Percentiles rank a stretch among this genome's conserved stretches.
phyloP scores from a whole-genome alignment of 2,113 vertebrate genomes.

The Ictalurus punctatus region DNA sequence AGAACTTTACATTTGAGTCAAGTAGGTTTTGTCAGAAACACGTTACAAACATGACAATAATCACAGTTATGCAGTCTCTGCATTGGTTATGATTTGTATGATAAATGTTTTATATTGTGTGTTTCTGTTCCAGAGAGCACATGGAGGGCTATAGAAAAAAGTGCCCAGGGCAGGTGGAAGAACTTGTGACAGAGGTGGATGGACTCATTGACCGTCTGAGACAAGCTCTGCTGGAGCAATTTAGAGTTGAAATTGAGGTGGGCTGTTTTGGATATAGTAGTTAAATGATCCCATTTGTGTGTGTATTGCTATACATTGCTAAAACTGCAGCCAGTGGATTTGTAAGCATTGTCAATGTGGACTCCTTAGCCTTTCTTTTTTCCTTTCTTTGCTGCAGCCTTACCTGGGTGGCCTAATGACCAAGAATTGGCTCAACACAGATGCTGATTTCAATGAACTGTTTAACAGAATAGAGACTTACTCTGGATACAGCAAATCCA shows the following conservation, averaged over 20 bases:
- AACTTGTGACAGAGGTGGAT: conserved; percentile 53
- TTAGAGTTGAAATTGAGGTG: conserved; percentile 65
- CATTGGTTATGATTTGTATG: not conserved
- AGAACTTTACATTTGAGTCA: not conserved
- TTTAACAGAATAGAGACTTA: conserved; percentile 28
- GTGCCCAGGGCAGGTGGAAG: conserved; percentile 53
- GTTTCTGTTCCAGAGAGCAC: conserved; percentile 61
- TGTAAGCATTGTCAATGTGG: not conserved
- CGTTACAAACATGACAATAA: not conserved
- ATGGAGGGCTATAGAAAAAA: conserved; percentile 57
- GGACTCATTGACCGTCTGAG: conserved; percentile 47
- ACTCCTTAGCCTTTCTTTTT: not conserved
- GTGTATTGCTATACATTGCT: not conserved
- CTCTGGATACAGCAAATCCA: conserved; percentile 33
- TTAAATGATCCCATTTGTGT: not conserved
- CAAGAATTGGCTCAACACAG: conserved; percentile 51
- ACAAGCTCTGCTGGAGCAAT: conserved; percentile 63
- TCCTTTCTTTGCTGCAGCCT: conserved; percentile 34
- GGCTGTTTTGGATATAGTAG: not conserved
- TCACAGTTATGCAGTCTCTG: not conserved
- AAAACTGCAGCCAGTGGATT: not conserved
- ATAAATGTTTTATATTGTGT: not conserved
- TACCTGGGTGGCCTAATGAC: conserved; percentile 53
- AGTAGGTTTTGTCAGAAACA: not conserved
- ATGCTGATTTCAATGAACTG: conserved; percentile 52